phyloP scores from a whole-genome alignment of 2,797 vertebrate genomes.

The Anguilla marmorata region DNA sequence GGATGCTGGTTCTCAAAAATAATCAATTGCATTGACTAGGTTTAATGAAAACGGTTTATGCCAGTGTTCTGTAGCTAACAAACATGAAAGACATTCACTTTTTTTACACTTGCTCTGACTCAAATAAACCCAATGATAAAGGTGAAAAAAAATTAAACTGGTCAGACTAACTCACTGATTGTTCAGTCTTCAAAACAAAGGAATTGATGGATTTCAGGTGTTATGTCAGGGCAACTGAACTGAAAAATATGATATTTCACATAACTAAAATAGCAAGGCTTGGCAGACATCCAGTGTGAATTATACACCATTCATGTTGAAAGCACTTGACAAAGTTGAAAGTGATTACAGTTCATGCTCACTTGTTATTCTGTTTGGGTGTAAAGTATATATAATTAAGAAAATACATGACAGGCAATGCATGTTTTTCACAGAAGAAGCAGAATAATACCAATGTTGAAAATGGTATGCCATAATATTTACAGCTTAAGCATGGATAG shows the following conservation, averaged over 20 bases:
- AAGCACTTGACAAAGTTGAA: not conserved
- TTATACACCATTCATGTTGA: slow-evolving; percentile 1
- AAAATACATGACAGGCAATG: too few relatives aligned
- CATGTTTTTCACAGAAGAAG: not conserved
- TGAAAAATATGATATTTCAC: not conserved
- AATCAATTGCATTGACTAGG: too few relatives aligned
- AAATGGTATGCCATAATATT: not conserved
- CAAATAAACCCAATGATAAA: not conserved
- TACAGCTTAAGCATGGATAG: not conserved
- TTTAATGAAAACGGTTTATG: too few relatives aligned
- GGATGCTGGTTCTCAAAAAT: too few relatives aligned
- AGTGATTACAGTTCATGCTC: not conserved
- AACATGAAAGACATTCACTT: not conserved
- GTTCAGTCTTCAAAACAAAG: not conserved
- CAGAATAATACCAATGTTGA: not conserved
- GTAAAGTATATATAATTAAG: too few relatives aligned
- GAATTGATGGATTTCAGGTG: not conserved
- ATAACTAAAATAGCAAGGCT: not conserved
- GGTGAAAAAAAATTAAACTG: not conserved
- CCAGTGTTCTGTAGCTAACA: too few relatives aligned
- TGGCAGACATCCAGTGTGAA: not conserved
- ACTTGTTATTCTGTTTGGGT: too few relatives aligned
- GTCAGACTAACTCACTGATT: not conserved
- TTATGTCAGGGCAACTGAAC: not conserved
- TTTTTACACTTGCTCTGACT: not conserved